Percentiles rank a stretch among this genome's conserved stretches.
These are phyloP conservation scores for Oncorhynchus keta DNA, from an alignment of 2,113 vertebrate genomes.

Conservation along the genomic window DNA sequence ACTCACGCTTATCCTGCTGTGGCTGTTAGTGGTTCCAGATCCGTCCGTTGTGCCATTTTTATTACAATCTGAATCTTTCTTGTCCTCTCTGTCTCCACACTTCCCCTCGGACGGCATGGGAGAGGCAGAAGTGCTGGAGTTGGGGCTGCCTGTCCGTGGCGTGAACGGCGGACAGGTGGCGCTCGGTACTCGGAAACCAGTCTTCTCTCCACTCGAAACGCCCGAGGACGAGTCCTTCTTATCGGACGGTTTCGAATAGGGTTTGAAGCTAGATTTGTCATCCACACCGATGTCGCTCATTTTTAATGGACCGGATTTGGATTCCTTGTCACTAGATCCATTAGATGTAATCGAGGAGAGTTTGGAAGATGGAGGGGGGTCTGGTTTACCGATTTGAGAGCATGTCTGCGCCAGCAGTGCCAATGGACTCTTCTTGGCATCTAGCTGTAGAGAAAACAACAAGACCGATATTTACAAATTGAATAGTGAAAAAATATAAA, in stretches of 20 bases:
- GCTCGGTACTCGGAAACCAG: conserved; percentile 99
- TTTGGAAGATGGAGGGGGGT: conserved; percentile 95
- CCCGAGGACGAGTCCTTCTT: conserved; percentile 91
- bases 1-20: conserved; percentile 91
- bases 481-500: not conserved
- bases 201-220: conserved; percentile 85
- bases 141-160: conserved; percentile 97
- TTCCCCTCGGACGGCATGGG: conserved; percentile 85
- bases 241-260: conserved; percentile 92
- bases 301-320: conserved; percentile 94
- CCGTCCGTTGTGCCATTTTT: conserved; percentile 78
- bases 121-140: conserved; percentile 88
- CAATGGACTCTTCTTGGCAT: conserved; percentile 98
- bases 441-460: conserved; percentile 79
- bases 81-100: conserved; percentile 78
- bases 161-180: conserved; percentile 99
- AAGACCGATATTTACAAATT: conserved; percentile 6
- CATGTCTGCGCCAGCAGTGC: conserved; percentile 97
- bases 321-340: conserved; percentile 90
- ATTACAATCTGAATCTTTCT: conserved; percentile 78
- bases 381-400: conserved; percentile 98
- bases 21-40: conserved; percentile 74
- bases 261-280: conserved; percentile 99
- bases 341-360: conserved; percentile 88
- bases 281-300: conserved; percentile 98